These are phyloP conservation scores for Colletes gigas DNA, from an alignment of 1,140 invertebrate species.

Conservation along the genomic window DNA sequence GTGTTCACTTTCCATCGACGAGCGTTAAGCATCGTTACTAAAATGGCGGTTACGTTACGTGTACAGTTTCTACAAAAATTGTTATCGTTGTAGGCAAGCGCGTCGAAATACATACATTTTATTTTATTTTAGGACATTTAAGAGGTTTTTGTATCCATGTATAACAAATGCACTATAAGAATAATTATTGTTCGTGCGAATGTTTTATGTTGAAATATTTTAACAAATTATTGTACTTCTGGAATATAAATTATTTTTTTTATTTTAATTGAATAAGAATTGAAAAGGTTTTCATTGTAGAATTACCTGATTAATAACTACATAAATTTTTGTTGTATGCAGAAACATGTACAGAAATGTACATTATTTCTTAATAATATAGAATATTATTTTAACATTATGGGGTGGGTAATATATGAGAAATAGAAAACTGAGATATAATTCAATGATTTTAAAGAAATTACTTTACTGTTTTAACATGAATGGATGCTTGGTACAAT, in stretches of 20 bases:
- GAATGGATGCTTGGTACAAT: not conserved
- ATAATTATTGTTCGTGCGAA: not conserved
- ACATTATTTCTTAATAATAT: not conserved
- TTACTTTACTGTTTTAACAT: not conserved
- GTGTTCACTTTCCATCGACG: not conserved
- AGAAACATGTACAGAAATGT: not conserved
- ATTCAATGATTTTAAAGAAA: not conserved
- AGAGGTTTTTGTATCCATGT: not conserved
- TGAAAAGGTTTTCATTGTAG: not conserved
- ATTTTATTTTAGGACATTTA: not conserved
- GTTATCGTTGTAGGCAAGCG: conserved; percentile 19
- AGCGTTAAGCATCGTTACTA: conserved; percentile 9
- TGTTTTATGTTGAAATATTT: conserved; percentile 1
- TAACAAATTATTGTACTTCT: not conserved
- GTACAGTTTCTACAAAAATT: conserved; percentile 33
- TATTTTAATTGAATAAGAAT: not conserved
- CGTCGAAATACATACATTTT: not conserved
- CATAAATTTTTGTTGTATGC: not conserved
- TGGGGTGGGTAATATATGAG: not conserved
- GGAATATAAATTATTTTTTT: not conserved
- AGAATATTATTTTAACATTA: not conserved
- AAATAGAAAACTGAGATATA: not conserved
- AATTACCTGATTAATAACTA: not conserved
- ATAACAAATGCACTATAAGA: not conserved
- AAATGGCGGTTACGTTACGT: conserved; percentile 55